Conservation (phyloP, 2,888 invertebrate species). For the Stenodema calcarata region DNA sequence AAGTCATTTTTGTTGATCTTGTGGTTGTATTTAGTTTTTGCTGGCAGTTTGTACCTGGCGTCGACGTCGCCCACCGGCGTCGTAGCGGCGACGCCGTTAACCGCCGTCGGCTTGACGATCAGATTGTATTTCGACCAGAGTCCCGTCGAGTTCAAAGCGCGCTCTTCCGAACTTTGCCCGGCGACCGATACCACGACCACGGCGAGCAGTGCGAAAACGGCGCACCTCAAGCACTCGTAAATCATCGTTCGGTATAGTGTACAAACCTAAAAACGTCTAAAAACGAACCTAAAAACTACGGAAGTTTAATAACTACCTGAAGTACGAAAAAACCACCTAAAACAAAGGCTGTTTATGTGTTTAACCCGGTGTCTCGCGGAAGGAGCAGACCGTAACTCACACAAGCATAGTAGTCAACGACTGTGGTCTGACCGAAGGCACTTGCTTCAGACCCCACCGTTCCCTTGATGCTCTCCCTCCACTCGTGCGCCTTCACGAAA, state of each 20-base stretch:
- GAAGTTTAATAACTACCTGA: background rate
- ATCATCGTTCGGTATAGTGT: background rate
- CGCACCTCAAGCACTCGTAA: background rate
- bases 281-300: background rate
- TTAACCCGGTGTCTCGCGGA: background rate
- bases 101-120: constrained; percentile 43
- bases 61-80: constrained; percentile 22
- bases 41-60: background rate
- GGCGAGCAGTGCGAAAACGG: background rate
- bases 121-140: constrained; percentile 47
- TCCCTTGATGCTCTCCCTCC: background rate
- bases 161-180: constrained; percentile 4
- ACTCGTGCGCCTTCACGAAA: background rate
- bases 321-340: background rate
- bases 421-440: constrained; percentile 32
- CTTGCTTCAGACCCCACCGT: constrained; percentile 41
- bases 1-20: constrained; percentile 51
- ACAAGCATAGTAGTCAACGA: constrained; percentile 30
- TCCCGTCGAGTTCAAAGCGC: constrained; percentile 41
- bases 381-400: constrained; percentile 15
- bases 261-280: background rate
- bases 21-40: constrained; percentile 44
- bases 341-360: background rate
- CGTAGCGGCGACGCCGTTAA: background rate
- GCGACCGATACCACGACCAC: constrained; percentile 7